phyloP scores from a whole-genome alignment of 2,888 invertebrate species.

The Troglohyphantes excavatus region DNA sequence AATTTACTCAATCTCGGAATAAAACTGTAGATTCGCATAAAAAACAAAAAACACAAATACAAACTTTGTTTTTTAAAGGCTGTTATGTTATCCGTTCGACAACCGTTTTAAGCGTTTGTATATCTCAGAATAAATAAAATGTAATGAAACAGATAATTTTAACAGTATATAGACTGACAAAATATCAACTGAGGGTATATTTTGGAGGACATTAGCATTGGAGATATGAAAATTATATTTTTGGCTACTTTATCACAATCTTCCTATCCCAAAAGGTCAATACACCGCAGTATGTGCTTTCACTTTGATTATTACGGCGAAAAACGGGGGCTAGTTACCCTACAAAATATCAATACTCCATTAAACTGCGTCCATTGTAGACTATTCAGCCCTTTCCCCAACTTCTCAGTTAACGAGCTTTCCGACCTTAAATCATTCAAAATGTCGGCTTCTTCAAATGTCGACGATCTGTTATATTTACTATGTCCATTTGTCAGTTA shows the following conservation, averaged over 20 bases:
- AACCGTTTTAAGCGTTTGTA: too few relatives aligned
- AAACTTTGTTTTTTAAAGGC: too few relatives aligned
- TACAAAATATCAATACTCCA: neutral
- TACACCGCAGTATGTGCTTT: neutral
- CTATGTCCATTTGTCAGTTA: neutral
- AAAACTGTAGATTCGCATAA: too few relatives aligned
- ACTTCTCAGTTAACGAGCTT: neutral
- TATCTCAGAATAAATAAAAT: too few relatives aligned
- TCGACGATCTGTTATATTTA: slow-evolving; percentile 28
- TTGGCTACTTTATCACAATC: neutral
- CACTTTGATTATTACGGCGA: neutral
- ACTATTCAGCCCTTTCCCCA: neutral
- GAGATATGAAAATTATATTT: too few relatives aligned
- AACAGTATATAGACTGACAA: too few relatives aligned
- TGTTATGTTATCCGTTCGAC: too few relatives aligned
- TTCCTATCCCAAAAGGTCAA: neutral
- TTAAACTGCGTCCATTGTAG: neutral
- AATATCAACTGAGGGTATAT: too few relatives aligned
- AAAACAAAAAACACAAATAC: too few relatives aligned
- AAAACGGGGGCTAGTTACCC: neutral
- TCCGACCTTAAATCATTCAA: neutral
- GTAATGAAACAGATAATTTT: too few relatives aligned
- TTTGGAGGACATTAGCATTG: neutral
- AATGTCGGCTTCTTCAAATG: neutral
- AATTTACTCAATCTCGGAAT: too few relatives aligned